Evolutionary conservation across 2,113 vertebrate genomes (phyloP), one percentile per base, ranked within the genome.

Genomic region (Halichoeres trimaculatus): DNA sequence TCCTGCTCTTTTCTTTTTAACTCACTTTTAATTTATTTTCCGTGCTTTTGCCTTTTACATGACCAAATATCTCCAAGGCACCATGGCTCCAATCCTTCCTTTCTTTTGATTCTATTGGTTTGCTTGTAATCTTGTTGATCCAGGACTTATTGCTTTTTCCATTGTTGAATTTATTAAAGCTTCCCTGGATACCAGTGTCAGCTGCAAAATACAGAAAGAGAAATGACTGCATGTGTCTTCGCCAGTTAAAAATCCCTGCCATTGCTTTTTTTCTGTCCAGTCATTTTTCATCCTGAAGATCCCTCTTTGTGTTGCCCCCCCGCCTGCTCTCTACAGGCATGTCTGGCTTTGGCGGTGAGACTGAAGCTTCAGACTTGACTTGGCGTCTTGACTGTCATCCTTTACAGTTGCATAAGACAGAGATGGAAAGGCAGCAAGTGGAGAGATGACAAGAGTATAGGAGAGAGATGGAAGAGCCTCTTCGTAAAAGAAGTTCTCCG

Each of bases 351-450:
- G 82, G 69, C 80, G 70, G 43, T 63, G 43, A 56, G 67, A 70
- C 54, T 30, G 24, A 22, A 57, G 70, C 20, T 10, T 38, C 60
- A 53, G 73, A 86, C 56, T 54, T 68, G 72, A 72, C 57, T 79
- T 86, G 82, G 84, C 81, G 4, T 43, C 59, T 17, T 34, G 24
- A 20, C 64, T 50, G 35, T 68, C n/a, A 78, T 85, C 79, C 72
- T 62, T 71, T 40, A 35, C 13, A 30, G 86, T 75, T 88, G 74
- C 81, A 69, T 64, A 80, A 84, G 76, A 81, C 68, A 23, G 43
- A 74, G 72, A 80, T 73, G 87, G 68, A 83, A 67, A 67, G 70
- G 78, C 78, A 77, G 77, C 5, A 66, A 62, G 71, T 72, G 80
- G 84, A 61, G 63, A 74, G 74, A 70, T 50, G 70, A 75, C 53